Evolutionary conservation across 2,888 invertebrate genomes (phyloP).

Genomic region (Idaea dimidiata): DNA sequence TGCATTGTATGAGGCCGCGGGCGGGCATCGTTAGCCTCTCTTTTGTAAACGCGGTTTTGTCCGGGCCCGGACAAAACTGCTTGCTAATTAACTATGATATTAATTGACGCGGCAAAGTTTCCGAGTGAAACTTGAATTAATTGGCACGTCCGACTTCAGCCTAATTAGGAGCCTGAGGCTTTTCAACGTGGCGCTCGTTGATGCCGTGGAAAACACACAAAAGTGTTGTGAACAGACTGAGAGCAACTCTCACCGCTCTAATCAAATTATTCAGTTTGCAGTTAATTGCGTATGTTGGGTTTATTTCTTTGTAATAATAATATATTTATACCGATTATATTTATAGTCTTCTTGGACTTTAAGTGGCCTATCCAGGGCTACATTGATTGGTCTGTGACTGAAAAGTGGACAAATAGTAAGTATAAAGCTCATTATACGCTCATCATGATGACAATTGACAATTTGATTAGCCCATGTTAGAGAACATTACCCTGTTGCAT

Average conservation of each 20-base stretch:
- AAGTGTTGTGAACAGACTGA: constrained; percentile 67
- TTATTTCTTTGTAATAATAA: neutral
- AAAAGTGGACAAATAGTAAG: no score
- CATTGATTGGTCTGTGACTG: no score
- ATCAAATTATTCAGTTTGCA: constrained; percentile 37
- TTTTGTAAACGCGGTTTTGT: constrained; percentile 74
- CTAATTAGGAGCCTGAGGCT: constrained; percentile 80
- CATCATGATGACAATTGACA: no score
- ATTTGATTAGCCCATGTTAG: no score
- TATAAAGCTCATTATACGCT: no score
- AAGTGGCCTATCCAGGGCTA: no score
- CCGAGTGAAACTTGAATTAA: constrained; percentile 81
- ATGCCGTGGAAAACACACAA: constrained; percentile 77
- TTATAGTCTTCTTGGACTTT: no score
- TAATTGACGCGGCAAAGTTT: constrained; percentile 81
- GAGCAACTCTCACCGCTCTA: constrained; percentile 30
- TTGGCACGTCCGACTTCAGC: constrained; percentile 80
- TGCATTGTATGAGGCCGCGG: constrained; percentile 69
- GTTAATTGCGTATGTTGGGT: constrained; percentile 41
- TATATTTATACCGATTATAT: no score
- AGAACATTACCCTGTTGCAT: no score
- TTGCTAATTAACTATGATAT: constrained; percentile 81
- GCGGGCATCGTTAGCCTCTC: constrained; percentile 77
- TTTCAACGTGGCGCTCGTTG: constrained; percentile 76
- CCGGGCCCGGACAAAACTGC: constrained; percentile 56